Conservation (phyloP, 35 echinoderm and acorn worm species). For the Chiridota heheva region DNA sequence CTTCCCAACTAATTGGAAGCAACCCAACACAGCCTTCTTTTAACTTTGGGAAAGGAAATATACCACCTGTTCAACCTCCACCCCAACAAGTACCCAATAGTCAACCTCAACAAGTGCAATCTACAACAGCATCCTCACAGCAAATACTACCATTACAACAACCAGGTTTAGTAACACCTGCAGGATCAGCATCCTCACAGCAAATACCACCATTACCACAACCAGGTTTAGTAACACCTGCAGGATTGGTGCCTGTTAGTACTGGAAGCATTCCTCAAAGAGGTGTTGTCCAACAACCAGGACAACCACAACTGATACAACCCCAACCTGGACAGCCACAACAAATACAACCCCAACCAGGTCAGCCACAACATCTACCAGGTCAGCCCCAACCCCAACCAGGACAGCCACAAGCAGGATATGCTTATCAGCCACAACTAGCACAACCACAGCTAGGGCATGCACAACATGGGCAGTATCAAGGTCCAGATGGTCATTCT, state of each 20-base stretch:
- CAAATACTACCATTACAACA: background rate
- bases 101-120: background rate
- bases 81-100: constrained; percentile 2
- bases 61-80: no score
- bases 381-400: constrained; percentile 12
- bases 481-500: background rate
- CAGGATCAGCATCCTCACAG: constrained; percentile 13
- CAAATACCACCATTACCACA: background rate
- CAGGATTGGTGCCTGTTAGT: background rate
- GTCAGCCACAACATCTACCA: constrained; percentile 29
- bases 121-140: constrained; percentile 23
- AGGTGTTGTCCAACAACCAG: background rate
- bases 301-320: background rate
- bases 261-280: background rate
- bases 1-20: no score
- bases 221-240: no score
- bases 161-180: no score
- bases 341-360: background rate
- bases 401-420: constrained; percentile 10
- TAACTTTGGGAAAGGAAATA: no score
- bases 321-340: background rate
- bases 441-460: constrained; percentile 5
- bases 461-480: background rate
- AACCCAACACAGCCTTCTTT: no score
- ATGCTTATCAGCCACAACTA: constrained; percentile 4